Percentiles rank a stretch among this genome's conserved stretches.
phyloP scores from a whole-genome alignment of 2,888 invertebrate species.

The Temnothorax ravouxi region DNA sequence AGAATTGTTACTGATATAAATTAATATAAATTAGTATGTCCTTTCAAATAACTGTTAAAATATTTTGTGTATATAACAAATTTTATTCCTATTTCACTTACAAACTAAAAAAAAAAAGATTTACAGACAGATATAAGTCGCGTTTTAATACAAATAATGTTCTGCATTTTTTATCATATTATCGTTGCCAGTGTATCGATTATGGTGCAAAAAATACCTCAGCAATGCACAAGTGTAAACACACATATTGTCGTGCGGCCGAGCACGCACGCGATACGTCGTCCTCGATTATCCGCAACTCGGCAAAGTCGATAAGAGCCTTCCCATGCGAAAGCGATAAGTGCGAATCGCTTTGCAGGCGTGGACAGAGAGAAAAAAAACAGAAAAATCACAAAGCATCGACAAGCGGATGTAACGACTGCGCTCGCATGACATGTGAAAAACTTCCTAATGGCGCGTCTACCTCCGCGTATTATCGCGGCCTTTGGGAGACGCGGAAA shows the following conservation, averaged over 20 bases:
- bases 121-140: background rate
- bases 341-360: conserved; percentile 46
- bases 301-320: conserved; percentile 41
- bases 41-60: conserved; percentile 16
- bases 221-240: conserved; percentile 34
- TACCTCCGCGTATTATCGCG: conserved; percentile 65
- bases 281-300: conserved; percentile 37
- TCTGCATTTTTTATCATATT: background rate
- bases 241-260: conserved; percentile 12
- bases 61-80: background rate
- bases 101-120: background rate
- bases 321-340: conserved; percentile 47
- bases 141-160: background rate
- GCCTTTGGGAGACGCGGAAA: conserved; percentile 63
- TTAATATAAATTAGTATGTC: background rate
- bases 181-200: conserved; percentile 6
- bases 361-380: background rate
- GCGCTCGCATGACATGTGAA: conserved; percentile 70
- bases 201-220: conserved; percentile 24
- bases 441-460: conserved; percentile 70
- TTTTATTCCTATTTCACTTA: background rate
- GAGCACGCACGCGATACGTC: conserved; percentile 50
- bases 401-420: conserved; percentile 72
- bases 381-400: conserved; percentile 37
- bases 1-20: background rate